Conservation (phyloP, 2,113 vertebrate species). For the Mus pahari region DNA sequence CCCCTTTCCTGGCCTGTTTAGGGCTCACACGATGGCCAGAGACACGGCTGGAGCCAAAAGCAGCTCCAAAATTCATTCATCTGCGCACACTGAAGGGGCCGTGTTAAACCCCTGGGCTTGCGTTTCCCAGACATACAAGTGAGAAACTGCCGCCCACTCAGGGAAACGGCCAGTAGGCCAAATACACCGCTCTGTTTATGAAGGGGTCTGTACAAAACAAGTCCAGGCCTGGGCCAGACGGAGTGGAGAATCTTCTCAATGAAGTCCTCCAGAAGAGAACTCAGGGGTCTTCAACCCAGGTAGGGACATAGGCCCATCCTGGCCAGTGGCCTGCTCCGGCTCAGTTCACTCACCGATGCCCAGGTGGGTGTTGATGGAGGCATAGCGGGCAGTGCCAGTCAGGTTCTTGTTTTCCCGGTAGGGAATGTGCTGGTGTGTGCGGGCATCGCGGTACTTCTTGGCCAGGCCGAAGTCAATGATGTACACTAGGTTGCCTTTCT, state of each 20-base stretch:
- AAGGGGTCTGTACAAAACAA: neutral
- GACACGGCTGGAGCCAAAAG: conserved; percentile 26
- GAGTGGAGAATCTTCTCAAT: neutral
- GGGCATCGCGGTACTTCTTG: conserved; percentile 97
- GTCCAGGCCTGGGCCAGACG: neutral
- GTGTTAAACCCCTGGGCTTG: neutral
- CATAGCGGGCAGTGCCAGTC: conserved; percentile 97
- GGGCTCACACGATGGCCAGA: neutral
- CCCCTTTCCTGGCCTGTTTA: neutral
- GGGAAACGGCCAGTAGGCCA: neutral
- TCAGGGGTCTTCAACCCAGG: neutral
- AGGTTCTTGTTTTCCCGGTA: conserved; percentile 99
- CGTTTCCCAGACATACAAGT: neutral
- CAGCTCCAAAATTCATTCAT: neutral
- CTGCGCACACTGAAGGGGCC: neutral
- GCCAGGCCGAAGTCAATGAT: conserved; percentile 98
- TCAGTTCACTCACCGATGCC: conserved; percentile 91
- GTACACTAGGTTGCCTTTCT: conserved; percentile 98
- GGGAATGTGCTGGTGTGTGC: conserved; percentile 98
- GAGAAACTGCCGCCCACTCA: neutral
- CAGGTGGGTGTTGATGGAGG: conserved; percentile 98
- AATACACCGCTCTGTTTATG: neutral
- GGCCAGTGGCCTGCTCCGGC: rapidly evolving
- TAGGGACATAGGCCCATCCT: neutral
- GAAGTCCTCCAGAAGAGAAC: neutral